Evolutionary conservation across 2,113 vertebrate species (phyloP).

Genomic region (Atractosteus spatula): DNA sequence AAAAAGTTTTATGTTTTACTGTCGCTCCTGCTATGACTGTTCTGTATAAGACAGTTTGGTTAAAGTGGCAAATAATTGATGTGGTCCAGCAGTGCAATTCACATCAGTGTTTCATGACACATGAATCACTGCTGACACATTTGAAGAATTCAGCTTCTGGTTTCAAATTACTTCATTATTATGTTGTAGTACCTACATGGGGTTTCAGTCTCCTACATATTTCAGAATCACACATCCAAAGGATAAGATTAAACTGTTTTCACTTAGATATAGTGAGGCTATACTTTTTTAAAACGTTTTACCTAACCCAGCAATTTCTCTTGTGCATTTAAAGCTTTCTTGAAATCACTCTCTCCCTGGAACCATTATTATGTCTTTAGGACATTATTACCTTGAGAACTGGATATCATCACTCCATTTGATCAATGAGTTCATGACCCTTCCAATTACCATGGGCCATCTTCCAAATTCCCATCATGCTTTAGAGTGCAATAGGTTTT

Average conservation of each 20-base stretch:
- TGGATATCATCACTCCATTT: conserved; percentile 53
- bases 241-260: not conserved
- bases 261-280: not conserved
- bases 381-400: conserved; percentile 49
- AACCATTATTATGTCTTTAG: conserved; percentile 36
- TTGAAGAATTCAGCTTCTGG: not conserved
- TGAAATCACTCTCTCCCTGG: conserved; percentile 14
- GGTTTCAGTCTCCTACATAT: not conserved
- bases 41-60: not conserved
- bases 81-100: not conserved
- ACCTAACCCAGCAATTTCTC: conserved; percentile 4
- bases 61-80: conserved; percentile 1
- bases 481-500: conserved; percentile 34
- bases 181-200: not conserved
- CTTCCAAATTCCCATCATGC: conserved; percentile 42
- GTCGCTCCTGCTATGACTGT: not conserved
- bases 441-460: conserved; percentile 48
- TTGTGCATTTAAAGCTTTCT: conserved; percentile 15
- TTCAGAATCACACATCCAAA: not conserved
- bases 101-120: not conserved
- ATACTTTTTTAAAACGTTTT: not conserved
- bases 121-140: not conserved
- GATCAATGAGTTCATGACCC: conserved; percentile 56
- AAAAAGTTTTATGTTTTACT: not conserved
- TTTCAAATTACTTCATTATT: not conserved